Conservation (phyloP, 1,140 invertebrate genomes). For the Trichogramma pretiosum region DNA sequence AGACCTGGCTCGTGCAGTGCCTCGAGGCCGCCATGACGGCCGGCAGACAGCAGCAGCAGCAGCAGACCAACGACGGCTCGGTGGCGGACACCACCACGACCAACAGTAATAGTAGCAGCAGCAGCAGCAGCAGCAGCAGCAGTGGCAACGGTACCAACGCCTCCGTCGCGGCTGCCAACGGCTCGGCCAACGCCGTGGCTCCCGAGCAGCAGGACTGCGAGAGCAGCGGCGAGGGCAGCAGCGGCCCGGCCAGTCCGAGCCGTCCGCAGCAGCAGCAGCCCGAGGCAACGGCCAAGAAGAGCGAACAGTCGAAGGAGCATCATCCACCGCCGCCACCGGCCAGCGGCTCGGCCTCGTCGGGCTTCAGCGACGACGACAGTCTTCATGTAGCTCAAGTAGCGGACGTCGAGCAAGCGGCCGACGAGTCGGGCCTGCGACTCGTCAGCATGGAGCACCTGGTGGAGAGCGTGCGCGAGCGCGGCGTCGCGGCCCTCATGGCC, state of each 20-base stretch:
- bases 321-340: conserved; percentile 63
- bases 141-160: conserved; percentile 25
- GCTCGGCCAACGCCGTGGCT: neutral
- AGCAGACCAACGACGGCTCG: neutral
- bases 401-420: no score
- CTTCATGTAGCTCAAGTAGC: no score
- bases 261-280: neutral
- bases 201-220: neutral
- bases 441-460: conserved; percentile 70
- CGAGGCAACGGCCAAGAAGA: conserved; percentile 3
- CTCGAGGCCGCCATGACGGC: conserved; percentile 42
- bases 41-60: neutral
- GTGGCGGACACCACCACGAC: neutral
- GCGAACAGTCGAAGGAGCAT: conserved; percentile 36
- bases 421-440: conserved; percentile 50
- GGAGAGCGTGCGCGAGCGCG: conserved; percentile 62
- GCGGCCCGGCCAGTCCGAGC: neutral
- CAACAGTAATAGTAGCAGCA: conserved; percentile 8
- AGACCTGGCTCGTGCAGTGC: conserved; percentile 75
- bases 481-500: conserved; percentile 66
- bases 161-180: neutral
- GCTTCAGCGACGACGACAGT: conserved; percentile 81
- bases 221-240: neutral
- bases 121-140: conserved; percentile 18
- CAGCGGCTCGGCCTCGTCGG: conserved; percentile 71